These are phyloP conservation scores for Falcaria lacertinaria DNA, from an alignment of 2,888 invertebrate genomes.

Conservation along the genomic window DNA sequence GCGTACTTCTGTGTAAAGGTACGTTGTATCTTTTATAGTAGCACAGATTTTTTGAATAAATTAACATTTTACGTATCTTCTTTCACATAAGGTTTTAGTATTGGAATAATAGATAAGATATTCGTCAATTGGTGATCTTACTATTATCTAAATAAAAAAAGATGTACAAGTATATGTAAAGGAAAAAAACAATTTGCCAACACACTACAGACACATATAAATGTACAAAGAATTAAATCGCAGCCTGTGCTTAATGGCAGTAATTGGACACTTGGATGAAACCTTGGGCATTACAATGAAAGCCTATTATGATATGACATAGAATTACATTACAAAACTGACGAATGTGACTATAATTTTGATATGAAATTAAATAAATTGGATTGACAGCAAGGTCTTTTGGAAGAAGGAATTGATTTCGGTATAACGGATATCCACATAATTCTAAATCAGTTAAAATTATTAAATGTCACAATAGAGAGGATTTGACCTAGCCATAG, in stretches of 20 bases:
- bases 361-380: neutral
- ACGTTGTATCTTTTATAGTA: no score
- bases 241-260: constrained; percentile 43
- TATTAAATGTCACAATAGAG: no score
- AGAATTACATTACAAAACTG: constrained; percentile 14
- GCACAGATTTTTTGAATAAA: no score
- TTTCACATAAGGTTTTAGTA: no score
- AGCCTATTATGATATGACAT: constrained; percentile 16
- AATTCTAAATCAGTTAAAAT: no score
- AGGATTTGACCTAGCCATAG: no score
- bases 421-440: no score
- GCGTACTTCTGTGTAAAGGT: no score
- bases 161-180: neutral
- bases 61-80: no score
- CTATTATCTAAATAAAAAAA: no score
- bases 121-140: no score
- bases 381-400: neutral
- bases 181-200: constrained; percentile 22
- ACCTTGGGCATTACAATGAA: constrained; percentile 40
- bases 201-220: constrained; percentile 37
- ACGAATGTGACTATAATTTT: constrained; percentile 15
- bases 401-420: neutral
- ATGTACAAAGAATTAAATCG: constrained; percentile 48
- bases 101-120: no score
- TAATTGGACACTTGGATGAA: constrained; percentile 36